A percentile compares a stretch with the other conserved stretches of the same genome.
These are phyloP conservation scores for Pogonocherus hispidulus DNA, from an alignment of 2,888 invertebrate genomes.

Conservation along the genomic window DNA sequence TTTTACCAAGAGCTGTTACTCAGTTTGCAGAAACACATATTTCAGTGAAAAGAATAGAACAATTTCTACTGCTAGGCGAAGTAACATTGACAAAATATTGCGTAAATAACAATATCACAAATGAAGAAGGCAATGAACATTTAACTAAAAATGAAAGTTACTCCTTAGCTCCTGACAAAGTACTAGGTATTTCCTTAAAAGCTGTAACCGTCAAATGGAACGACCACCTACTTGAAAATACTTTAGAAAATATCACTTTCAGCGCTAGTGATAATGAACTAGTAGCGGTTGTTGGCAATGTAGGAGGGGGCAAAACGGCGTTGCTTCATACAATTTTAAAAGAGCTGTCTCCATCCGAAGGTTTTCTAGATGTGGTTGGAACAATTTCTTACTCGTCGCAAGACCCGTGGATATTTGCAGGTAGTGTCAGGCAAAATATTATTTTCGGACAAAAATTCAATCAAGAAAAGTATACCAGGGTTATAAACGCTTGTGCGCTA, in stretches of 20 bases:
- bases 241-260: constrained; percentile 75
- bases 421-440: constrained; percentile 90
- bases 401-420: constrained; percentile 86
- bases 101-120: no score
- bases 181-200: constrained; percentile 70
- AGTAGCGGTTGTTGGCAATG: constrained; percentile 73
- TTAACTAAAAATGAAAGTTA: neutral
- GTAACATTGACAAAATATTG: constrained; percentile 1
- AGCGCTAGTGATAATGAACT: constrained; percentile 74
- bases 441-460: constrained; percentile 85
- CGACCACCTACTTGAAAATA: constrained; percentile 52
- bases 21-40: constrained; percentile 77
- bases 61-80: constrained; percentile 70
- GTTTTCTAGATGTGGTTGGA: constrained; percentile 78
- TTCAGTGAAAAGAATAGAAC: constrained; percentile 69
- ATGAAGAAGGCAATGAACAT: neutral
- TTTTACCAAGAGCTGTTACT: constrained; percentile 74
- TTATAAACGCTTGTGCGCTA: constrained; percentile 78
- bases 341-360: constrained; percentile 78
- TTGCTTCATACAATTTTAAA: constrained; percentile 73
- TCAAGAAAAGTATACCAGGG: constrained; percentile 75
- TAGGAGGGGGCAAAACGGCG: constrained; percentile 75
- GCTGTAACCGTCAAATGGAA: constrained; percentile 79
- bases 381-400: constrained; percentile 83
- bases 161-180: neutral